These are phyloP conservation scores for Aleiodes alternator DNA, from an alignment of 2,888 invertebrate genomes.

Conservation along the genomic window DNA sequence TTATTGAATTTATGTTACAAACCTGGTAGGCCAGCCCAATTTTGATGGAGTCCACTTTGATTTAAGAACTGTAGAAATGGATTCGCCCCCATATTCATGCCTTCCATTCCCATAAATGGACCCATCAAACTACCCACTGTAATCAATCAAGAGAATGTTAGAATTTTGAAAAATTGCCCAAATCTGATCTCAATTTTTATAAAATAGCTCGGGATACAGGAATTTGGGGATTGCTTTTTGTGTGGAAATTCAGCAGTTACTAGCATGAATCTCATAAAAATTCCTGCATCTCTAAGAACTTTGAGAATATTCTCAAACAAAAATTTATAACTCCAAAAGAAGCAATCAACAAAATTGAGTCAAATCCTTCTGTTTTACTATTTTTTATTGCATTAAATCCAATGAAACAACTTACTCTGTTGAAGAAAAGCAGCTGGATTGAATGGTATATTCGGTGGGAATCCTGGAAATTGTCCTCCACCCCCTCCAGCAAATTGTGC, in stretches of 20 bases:
- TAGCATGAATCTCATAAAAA: too few species aligned
- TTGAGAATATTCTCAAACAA: neutral
- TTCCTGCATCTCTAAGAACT: too few species aligned
- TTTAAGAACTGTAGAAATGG: conserved; percentile 74
- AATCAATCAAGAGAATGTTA: neutral
- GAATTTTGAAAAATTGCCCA: too few species aligned
- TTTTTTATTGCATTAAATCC: too few species aligned
- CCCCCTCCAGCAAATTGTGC: conserved; percentile 69
- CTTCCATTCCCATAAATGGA: conserved; percentile 72
- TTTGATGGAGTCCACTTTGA: conserved; percentile 71
- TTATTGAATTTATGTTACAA: conserved; percentile 43
- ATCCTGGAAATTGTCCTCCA: conserved; percentile 57
- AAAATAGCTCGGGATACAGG: too few species aligned
- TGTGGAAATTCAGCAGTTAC: too few species aligned
- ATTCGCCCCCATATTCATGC: conserved; percentile 73
- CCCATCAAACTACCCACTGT: conserved; percentile 64
- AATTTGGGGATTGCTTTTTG: too few species aligned
- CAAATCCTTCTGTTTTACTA: too few species aligned
- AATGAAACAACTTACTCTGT: conserved; percentile 83
- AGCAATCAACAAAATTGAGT: neutral
- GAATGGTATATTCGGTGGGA: conserved; percentile 76
- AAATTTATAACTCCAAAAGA: neutral
- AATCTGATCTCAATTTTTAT: too few species aligned
- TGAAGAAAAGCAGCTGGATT: conserved; percentile 89
- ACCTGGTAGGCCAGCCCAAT: conserved; percentile 73